Conservation (phyloP, 2,113 vertebrate species). For the Ptilorrhoa leucosticta region DNA sequence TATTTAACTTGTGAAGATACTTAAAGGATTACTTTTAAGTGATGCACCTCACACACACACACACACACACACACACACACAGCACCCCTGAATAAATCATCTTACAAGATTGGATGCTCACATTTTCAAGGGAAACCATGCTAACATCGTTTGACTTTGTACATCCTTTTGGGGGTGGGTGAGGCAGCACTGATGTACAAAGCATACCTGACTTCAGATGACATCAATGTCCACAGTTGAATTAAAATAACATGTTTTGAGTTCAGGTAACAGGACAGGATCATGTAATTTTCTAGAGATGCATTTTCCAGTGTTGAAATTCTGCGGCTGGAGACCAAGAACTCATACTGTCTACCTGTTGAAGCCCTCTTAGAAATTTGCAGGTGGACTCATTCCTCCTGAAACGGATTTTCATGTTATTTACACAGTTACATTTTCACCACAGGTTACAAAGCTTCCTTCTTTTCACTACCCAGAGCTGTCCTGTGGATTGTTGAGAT, state of each 20-base stretch:
- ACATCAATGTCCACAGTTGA: background rate
- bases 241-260: background rate
- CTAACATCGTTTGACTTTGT: background rate
- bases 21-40: background rate
- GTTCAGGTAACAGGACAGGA: background rate
- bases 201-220: background rate
- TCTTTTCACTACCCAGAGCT: background rate
- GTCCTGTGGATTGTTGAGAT: background rate
- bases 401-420: background rate
- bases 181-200: background rate
- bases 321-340: background rate
- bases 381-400: background rate
- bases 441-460: background rate
- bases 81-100: background rate
- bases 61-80: background rate
- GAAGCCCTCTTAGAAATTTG: background rate
- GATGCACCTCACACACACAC: background rate
- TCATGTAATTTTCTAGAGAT: background rate
- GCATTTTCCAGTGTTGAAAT: background rate
- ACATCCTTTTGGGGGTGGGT: background rate
- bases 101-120: background rate
- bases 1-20: background rate
- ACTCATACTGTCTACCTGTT: background rate
- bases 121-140: background rate
- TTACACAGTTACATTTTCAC: background rate